A percentile compares a stretch with the other conserved stretches of the same genome.
phyloP scores from a whole-genome alignment of 2,797 vertebrate species.

The Sebastes hubbsi region DNA sequence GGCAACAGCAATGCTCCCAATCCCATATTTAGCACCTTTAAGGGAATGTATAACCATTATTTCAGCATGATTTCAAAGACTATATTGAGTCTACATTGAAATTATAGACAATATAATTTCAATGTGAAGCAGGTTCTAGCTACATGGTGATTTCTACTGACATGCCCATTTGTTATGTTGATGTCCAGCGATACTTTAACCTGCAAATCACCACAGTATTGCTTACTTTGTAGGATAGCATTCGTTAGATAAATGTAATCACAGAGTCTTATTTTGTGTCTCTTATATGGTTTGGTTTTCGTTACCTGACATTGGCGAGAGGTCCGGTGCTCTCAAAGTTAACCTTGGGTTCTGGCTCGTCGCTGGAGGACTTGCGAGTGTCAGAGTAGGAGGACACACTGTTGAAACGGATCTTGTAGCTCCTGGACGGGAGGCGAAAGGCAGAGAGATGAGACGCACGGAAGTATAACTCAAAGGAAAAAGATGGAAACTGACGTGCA shows the following conservation, averaged over 20 bases:
- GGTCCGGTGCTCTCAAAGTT: conserved; percentile 96
- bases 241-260: background rate
- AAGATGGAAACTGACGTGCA: background rate
- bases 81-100: background rate
- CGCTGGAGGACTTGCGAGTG: conserved; percentile 90
- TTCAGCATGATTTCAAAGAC: background rate
- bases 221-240: no score
- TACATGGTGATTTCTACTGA: background rate
- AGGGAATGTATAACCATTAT: background rate
- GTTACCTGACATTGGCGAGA: conserved; percentile 95
- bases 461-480: background rate
- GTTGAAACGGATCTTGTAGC: conserved; percentile 99
- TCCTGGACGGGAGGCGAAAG: conserved; percentile 78
- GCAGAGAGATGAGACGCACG: background rate
- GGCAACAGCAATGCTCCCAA: no score
- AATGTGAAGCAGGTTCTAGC: background rate
- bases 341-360: conserved; percentile 89
- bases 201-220: background rate
- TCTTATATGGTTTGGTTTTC: background rate
- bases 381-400: conserved; percentile 97
- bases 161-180: background rate
- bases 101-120: background rate
- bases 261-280: background rate
- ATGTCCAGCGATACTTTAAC: background rate
- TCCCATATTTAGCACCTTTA: background rate